Evolutionary conservation across 2,113 vertebrate genomes (phyloP).

Genomic region (Merops nubicus): DNA sequence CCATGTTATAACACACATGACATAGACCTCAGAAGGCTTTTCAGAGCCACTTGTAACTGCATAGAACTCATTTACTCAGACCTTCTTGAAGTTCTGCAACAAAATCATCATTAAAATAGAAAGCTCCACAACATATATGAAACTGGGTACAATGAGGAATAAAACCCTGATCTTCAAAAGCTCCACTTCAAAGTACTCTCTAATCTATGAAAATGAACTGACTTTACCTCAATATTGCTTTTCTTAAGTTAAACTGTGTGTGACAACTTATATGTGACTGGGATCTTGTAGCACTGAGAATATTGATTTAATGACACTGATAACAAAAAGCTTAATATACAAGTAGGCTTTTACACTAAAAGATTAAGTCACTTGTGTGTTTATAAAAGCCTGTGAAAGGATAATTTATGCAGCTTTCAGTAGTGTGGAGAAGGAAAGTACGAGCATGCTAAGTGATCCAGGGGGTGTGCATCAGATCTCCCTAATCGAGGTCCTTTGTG

Average conservation of each 20-base stretch:
- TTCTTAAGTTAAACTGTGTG: slow-evolving; percentile 49
- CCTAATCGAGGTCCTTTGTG: background rate
- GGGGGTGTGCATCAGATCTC: background rate
- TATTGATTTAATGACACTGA: slow-evolving; percentile 65
- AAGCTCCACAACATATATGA: background rate
- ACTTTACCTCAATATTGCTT: slow-evolving; percentile 8
- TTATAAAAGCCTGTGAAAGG: slow-evolving; percentile 13
- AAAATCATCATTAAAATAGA: background rate
- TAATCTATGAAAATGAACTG: slow-evolving; percentile 5
- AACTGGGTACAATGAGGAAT: background rate
- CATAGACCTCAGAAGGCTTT: background rate
- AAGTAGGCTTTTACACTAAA: background rate
- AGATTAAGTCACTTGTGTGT: slow-evolving; percentile 21
- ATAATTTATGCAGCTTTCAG: background rate
- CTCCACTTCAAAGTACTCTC: slow-evolving; percentile 2
- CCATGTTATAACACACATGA: background rate
- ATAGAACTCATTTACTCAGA: background rate
- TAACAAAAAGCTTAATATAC: slow-evolving; percentile 34
- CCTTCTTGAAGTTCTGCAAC: background rate
- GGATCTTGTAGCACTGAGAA: background rate
- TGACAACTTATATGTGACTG: slow-evolving; percentile 17
- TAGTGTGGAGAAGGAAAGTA: background rate
- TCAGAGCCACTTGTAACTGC: background rate
- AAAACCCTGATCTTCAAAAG: slow-evolving; percentile 26
- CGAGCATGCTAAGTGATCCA: background rate